phyloP scores from a whole-genome alignment of 2,797 vertebrate genomes.

The Knipowitschia caucasica region DNA sequence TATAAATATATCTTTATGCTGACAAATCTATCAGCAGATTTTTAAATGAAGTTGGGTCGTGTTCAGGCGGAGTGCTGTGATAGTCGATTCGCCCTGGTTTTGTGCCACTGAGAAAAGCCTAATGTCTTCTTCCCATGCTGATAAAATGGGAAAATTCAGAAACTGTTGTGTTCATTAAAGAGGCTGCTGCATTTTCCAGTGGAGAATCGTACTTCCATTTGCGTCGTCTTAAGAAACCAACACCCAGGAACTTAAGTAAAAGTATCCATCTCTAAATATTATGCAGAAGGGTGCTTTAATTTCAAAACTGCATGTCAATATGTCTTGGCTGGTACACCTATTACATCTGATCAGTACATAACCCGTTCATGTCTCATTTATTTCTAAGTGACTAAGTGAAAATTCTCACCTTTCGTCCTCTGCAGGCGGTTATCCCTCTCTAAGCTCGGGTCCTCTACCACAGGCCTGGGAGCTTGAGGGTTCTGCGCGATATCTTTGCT shows the following conservation, averaged over 20 bases:
- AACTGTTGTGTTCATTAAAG: conserved; percentile 16
- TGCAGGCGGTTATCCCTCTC: too few relatives aligned
- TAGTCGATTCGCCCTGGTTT: conserved; percentile 7
- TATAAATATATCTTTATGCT: conserved; percentile 20
- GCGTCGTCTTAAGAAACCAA: conserved; percentile 17
- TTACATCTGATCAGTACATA: too few relatives aligned
- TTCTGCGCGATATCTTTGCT: too few relatives aligned
- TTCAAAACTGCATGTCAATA: not conserved
- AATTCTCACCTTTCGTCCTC: too few relatives aligned
- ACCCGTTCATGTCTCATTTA: too few relatives aligned
- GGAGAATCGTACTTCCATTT: conserved; percentile 11
- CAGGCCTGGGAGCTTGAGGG: too few relatives aligned
- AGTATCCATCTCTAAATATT: conserved; percentile 2
- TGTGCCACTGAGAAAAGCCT: conserved; percentile 5
- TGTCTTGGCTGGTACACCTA: not conserved
- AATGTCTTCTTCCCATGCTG: conserved; percentile 5
- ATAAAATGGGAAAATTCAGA: conserved; percentile 19
- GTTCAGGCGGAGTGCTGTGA: conserved; percentile 2
- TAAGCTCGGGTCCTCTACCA: too few relatives aligned
- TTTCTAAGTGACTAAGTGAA: too few relatives aligned
- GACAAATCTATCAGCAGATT: conserved; percentile 15
- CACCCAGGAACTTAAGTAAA: conserved; percentile 18
- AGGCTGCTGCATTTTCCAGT: conserved; percentile 5
- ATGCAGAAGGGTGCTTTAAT: not conserved
- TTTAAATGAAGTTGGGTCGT: conserved; percentile 6